These are phyloP conservation scores for Lasiurus cinereus DNA, from an alignment of 2,113 vertebrate genomes.

Conservation along the genomic window DNA sequence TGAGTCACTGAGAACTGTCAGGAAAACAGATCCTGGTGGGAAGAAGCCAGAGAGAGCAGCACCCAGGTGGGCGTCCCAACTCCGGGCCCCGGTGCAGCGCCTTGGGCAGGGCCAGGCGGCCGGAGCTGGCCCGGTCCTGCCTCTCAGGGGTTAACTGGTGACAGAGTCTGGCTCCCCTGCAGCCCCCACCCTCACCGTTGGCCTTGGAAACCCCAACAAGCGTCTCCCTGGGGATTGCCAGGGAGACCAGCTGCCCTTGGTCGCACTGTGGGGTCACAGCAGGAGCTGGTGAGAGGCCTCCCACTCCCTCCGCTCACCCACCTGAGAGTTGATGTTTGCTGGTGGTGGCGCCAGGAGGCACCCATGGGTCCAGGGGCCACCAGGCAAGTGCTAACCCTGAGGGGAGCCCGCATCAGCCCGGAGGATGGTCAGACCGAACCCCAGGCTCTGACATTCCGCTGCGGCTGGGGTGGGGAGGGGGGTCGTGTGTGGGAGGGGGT, in stretches of 20 bases:
- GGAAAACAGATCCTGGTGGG: not conserved
- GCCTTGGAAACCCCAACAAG: slow-evolving; percentile 65
- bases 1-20: not conserved
- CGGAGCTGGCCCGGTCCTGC: not conserved
- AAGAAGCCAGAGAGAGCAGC: not conserved
- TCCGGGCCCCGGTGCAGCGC: rapidly evolving
- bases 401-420: not conserved
- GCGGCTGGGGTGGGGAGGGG: not conserved
- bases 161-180: rapidly evolving
- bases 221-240: slow-evolving; percentile 69
- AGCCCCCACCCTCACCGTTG: not conserved
- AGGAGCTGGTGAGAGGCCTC: not conserved
- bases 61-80: not conserved
- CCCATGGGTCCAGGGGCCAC: not conserved
- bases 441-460: rapidly evolving
- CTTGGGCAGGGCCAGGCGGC: not conserved
- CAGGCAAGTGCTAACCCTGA: slow-evolving; percentile 41
- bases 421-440: not conserved
- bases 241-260: slow-evolving; percentile 18
- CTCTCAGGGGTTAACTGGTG: not conserved
- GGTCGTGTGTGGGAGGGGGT: not conserved
- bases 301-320: rapidly evolving
- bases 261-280: not conserved
- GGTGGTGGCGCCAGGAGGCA: not conserved
- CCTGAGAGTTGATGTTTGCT: not conserved